Evolutionary conservation across 2,888 invertebrate species (phyloP), one percentile per base, ranked within the genome.

Genomic region (Loripinus fragilis): DNA sequence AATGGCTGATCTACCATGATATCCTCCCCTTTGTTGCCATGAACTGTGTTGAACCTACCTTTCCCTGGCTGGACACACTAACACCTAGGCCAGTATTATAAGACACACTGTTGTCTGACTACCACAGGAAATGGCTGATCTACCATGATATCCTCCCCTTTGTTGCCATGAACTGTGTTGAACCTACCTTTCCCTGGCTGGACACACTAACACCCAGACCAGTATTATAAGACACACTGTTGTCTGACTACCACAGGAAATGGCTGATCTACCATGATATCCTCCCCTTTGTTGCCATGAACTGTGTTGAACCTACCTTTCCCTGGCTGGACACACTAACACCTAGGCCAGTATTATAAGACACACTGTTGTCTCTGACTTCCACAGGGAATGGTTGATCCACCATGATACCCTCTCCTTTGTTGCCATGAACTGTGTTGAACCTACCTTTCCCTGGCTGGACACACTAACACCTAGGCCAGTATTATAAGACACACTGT

Each of bases 161-260:
- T 85, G 85, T 92, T 92, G 72, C 85, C 89, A 79, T 91, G 89
- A 38, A 92, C 78, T 45, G 87, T 78, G 70, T 92, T 92, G 82
- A 86, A 87, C 55, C n/a, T n/a, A n/a, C n/a, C n/a, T n/a, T n/a
- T n/a, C n/a, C n/a, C 25, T 68, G 75, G 20, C 71, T 65, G 8
- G 83, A 74, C 0, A 82, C 86, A 38, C 86, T 76, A 17, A 91
- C 72, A 7, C 92, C 92, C 42, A 83, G 83, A 0, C 90, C 90
- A 45, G 75, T 64, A 75, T 92, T 92, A 76, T 85, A 87, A 7
- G 90, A 90, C 69, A 92, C 76, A 80, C 87, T 89, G 82, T 91
- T 91, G 68, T 85, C 83, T 76, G 15, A 92, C 75, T 1, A 85
- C 41, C 7, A 89, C 87, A 8, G 38, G 38, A 38, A 8, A 83